phyloP scores from a whole-genome alignment of 1,140 invertebrate genomes.

The Paraescarpia echinospica region DNA sequence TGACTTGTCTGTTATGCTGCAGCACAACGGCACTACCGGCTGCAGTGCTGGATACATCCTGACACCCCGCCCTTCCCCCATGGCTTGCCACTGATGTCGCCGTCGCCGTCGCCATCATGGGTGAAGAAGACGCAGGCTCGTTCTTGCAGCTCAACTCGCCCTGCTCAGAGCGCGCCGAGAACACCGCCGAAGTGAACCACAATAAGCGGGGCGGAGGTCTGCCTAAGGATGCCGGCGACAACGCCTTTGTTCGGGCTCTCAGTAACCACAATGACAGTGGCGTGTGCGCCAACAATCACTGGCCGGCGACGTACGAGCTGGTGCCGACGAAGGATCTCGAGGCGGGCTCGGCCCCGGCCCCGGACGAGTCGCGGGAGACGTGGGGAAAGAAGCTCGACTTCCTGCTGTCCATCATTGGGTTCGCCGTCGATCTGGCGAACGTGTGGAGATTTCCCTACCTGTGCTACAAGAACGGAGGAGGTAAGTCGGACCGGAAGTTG shows the following conservation, averaged over 20 bases:
- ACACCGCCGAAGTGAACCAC: neutral
- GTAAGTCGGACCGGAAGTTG: constrained; percentile 49
- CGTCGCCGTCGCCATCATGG: neutral
- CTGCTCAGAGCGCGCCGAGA: neutral
- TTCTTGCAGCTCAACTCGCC: neutral
- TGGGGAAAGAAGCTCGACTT: constrained; percentile 62
- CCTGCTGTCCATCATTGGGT: constrained; percentile 61
- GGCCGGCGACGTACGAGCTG: neutral
- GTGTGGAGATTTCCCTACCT: constrained; percentile 95
- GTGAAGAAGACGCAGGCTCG: neutral
- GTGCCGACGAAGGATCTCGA: neutral
- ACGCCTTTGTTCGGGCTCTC: neutral
- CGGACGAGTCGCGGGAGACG: constrained; percentile 39
- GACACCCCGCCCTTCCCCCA: neutral
- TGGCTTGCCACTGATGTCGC: neutral
- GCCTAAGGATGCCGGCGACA: neutral
- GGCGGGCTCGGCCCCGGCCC: neutral
- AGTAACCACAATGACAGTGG: neutral
- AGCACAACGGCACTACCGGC: neutral
- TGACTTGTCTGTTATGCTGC: neutral
- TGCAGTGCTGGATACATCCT: neutral
- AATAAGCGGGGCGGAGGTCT: neutral
- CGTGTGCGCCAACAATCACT: neutral
- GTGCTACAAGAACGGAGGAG: constrained; percentile 92
- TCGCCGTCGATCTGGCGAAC: constrained; percentile 73